A percentile compares a stretch with the other conserved stretches of the same genome.
phyloP scores from a whole-genome alignment of 2,888 invertebrate species.

The Lycaena phlaeas region DNA sequence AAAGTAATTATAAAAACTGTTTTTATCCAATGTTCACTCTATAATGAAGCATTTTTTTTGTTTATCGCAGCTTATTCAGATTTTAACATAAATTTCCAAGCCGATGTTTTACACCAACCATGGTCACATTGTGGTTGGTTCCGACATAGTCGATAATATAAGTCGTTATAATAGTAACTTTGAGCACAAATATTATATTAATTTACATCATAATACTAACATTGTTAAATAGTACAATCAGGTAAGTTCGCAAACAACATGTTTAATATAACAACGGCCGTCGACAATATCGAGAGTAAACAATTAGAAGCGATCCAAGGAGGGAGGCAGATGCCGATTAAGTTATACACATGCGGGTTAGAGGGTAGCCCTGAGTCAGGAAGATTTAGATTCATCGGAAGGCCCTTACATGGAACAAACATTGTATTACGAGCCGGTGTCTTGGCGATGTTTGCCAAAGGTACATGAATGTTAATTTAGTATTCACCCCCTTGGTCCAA shows the following conservation, averaged over 20 bases:
- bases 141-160: no score
- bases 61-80: no score
- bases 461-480: constrained; percentile 68
- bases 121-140: no score
- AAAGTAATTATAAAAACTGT: no score
- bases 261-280: constrained; percentile 37
- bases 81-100: no score
- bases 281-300: constrained; percentile 70
- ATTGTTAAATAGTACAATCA: constrained; percentile 20
- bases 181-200: no score
- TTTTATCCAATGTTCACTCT: no score
- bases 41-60: no score
- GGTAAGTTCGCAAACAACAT: constrained; percentile 36
- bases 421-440: constrained; percentile 64
- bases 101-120: no score
- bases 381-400: constrained; percentile 69
- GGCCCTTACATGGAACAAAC: constrained; percentile 68
- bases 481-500: constrained; percentile 60
- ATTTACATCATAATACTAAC: constrained; percentile 21
- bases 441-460: constrained; percentile 64
- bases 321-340: constrained; percentile 56
- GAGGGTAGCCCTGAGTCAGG: constrained; percentile 64
- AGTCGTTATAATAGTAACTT: no score
- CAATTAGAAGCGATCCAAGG: constrained; percentile 67
- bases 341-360: constrained; percentile 71